phyloP scores from a whole-genome alignment of 2,888 invertebrate species.

The Serripes groenlandicus region DNA sequence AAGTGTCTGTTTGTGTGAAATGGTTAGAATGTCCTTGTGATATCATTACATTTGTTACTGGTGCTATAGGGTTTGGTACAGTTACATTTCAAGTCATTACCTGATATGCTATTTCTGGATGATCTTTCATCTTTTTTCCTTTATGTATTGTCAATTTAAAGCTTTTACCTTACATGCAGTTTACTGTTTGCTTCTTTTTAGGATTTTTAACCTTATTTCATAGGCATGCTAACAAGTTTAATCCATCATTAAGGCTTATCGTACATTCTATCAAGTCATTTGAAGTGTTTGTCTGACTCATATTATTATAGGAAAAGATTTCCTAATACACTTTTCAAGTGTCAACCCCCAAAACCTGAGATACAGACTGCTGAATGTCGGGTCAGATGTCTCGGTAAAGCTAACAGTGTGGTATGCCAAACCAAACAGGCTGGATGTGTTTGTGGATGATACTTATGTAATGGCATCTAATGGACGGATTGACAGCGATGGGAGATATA shows the following conservation, averaged over 20 bases:
- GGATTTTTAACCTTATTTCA: neutral
- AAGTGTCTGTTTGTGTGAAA: too few species aligned
- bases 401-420: slow-evolving; percentile 74
- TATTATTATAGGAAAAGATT: slow-evolving; percentile 74
- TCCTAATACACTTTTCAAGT: slow-evolving; percentile 77
- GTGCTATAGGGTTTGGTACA: too few species aligned
- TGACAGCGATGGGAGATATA: slow-evolving; percentile 31
- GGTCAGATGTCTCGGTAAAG: slow-evolving; percentile 68
- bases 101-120: too few species aligned
- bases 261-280: neutral
- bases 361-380: slow-evolving; percentile 76
- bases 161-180: too few species aligned
- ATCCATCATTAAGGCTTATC: neutral
- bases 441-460: slow-evolving; percentile 61
- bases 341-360: slow-evolving; percentile 78
- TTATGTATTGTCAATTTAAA: too few species aligned
- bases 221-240: neutral
- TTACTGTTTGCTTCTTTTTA: too few species aligned
- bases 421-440: slow-evolving; percentile 76
- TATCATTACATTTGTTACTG: too few species aligned
- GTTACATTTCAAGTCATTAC: too few species aligned
- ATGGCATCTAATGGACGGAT: slow-evolving; percentile 71
- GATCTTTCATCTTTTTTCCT: too few species aligned
- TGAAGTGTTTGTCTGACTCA: too few species aligned
- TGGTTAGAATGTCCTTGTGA: too few species aligned